Conservation (phyloP, 2,113 vertebrate genomes). For the Tetrax tetrax region DNA sequence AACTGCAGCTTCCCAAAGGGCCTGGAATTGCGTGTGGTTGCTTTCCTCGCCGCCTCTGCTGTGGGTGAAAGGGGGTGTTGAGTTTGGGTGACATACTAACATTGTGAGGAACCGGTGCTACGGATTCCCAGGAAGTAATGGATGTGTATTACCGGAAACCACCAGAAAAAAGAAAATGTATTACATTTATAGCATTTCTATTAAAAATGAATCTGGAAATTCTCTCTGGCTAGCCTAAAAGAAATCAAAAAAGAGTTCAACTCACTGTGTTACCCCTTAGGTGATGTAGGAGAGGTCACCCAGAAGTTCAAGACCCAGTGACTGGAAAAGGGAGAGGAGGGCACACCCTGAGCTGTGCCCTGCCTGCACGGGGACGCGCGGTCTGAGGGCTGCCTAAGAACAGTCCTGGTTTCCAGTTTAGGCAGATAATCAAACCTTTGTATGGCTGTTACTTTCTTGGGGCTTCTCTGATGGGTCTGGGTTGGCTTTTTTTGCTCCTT, state of each 20-base stretch:
- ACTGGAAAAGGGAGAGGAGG: neutral
- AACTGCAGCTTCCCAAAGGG: neutral
- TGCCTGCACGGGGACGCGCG: neutral
- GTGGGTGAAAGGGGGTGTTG: neutral
- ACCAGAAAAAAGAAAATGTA: neutral
- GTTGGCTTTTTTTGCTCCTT: neutral
- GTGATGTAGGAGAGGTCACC: neutral
- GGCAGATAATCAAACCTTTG: neutral
- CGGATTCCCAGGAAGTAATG: neutral
- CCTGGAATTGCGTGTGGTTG: neutral
- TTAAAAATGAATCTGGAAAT: neutral
- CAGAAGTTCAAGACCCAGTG: neutral
- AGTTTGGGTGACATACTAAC: neutral
- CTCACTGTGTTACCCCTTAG: rapidly evolving
- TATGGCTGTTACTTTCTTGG: neutral
- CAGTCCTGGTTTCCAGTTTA: neutral
- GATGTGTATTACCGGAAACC: neutral
- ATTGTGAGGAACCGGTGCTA: neutral
- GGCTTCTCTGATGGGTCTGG: neutral
- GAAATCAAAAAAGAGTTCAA: neutral
- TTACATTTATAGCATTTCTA: neutral
- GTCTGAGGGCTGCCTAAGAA: neutral
- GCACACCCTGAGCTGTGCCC: neutral
- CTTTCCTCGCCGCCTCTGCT: neutral
- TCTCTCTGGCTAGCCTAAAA: neutral